Evolutionary conservation across 2,888 invertebrate species (phyloP).

Genomic region (Tetrapedia diversipes): DNA sequence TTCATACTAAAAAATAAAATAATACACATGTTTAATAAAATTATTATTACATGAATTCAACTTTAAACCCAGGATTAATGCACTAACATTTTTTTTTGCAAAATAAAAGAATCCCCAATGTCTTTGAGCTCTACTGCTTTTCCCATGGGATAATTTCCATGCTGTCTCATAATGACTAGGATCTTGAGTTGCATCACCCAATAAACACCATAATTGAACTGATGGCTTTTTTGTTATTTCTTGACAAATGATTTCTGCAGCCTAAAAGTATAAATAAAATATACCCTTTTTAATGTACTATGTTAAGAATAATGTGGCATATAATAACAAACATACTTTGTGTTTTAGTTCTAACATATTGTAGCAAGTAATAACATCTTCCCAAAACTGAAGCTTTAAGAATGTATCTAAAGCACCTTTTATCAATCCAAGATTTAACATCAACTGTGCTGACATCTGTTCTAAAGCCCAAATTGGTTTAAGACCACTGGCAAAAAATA

Average conservation of each 20-base stretch:
- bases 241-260: slow-evolving; percentile 93
- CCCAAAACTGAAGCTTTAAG: slow-evolving; percentile 92
- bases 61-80: background rate
- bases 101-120: slow-evolving; percentile 94
- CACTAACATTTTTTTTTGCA: slow-evolving; percentile 85
- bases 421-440: slow-evolving; percentile 91
- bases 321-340: slow-evolving; percentile 84
- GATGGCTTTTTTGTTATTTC: slow-evolving; percentile 91
- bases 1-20: slow-evolving; percentile 85
- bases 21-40: slow-evolving; percentile 15
- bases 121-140: slow-evolving; percentile 92
- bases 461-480: slow-evolving; percentile 91
- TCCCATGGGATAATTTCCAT: slow-evolving; percentile 93
- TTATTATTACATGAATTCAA: background rate
- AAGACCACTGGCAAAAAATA: slow-evolving; percentile 89
- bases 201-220: slow-evolving; percentile 93
- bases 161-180: slow-evolving; percentile 92
- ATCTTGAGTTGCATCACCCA: slow-evolving; percentile 95
- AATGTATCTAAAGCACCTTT: slow-evolving; percentile 93
- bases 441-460: slow-evolving; percentile 90
- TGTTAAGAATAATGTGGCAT: background rate
- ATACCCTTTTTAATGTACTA: background rate
- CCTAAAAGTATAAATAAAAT: slow-evolving; percentile 83
- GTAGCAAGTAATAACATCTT: slow-evolving; percentile 96
- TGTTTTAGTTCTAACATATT: slow-evolving; percentile 92